Base-by-base conservation (phyloP, 2,888 invertebrate species). In the Glyphotaelius pellucidus region DNA sequence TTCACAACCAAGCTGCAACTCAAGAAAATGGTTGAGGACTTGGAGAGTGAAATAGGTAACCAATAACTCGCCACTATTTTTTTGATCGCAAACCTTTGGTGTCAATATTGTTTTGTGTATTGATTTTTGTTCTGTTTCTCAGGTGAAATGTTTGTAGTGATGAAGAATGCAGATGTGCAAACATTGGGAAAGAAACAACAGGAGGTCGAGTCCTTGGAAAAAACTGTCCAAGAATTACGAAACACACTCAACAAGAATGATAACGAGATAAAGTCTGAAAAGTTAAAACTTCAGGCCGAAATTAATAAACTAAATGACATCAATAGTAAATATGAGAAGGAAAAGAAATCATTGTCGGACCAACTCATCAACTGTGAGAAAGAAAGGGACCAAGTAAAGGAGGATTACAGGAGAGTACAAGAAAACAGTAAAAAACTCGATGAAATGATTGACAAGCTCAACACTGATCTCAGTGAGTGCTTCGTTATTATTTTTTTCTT, bases 1-100 rank as follows among this genome's bases (percentile, higher is more conserved):
- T 95, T 97, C 90, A 97, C 97, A 47, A 97, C 97, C 2, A 98
- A 97, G 95, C 94, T 97, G 88, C 97, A 97, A 95, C 95, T 98
- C 94, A 98, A 97, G 94, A 98, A 97, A 94, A 98, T 98, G 97
- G 97, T 99, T 3, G 97, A 98, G 92, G 98, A 99, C 93, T 96
- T 99, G 94, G 99, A 99, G 95, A 98, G 97, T 94, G 99, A 99
- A 96, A 97, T 98, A 93, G 97, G 97, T 97, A 47, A n/a, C n/a
- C n/a, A 47, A 95, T 94, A 47, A 85, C 67, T 90, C 90, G 4
- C 2, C n/a, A 14, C 2, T 42, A 86, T 19, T 11, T 30, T 14
- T 31, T 81, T 31, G 25, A 19, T 32, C 30, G 7, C 2, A 19
- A 81, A 81, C 12, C 81, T 80, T 52, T n/a, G 3, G 30, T 81